A percentile compares a stretch with the other conserved stretches of the same genome.
Conservation (phyloP, 2,888 invertebrate species). For the Polydrusus cervinus region DNA sequence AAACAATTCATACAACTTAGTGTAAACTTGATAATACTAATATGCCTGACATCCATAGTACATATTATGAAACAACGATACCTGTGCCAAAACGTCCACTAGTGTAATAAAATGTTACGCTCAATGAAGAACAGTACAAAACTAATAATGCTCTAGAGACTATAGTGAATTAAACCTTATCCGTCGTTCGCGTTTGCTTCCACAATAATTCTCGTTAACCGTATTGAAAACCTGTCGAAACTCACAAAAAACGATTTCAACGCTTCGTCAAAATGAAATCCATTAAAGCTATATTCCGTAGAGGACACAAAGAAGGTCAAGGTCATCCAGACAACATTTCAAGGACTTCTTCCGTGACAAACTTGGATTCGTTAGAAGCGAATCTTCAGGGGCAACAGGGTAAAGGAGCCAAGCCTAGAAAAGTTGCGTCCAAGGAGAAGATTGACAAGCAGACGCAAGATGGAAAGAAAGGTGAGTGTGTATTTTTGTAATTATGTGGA, state of each 20-base stretch:
- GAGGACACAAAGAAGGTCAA: slow-evolving; percentile 75
- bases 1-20: neutral
- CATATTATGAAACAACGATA: neutral
- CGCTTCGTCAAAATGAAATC: slow-evolving; percentile 86
- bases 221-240: slow-evolving; percentile 25
- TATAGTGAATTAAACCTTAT: neutral
- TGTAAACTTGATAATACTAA: neutral
- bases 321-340: slow-evolving; percentile 70
- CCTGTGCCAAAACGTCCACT: slow-evolving; percentile 12
- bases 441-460: slow-evolving; percentile 65
- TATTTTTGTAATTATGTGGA: neutral
- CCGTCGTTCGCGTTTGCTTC: neutral
- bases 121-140: slow-evolving; percentile 26
- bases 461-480: slow-evolving; percentile 62
- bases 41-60: neutral
- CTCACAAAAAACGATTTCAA: slow-evolving; percentile 15
- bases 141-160: slow-evolving; percentile 13
- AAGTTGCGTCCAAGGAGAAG: slow-evolving; percentile 67
- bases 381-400: slow-evolving; percentile 76
- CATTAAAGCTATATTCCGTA: slow-evolving; percentile 93
- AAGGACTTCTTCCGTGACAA: slow-evolving; percentile 79
- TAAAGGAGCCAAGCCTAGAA: slow-evolving; percentile 74
- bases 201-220: neutral
- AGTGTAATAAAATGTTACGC: slow-evolving; percentile 12
- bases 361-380: slow-evolving; percentile 79